Evolutionary conservation across 2,113 vertebrate species (phyloP), one percentile per base, ranked within the genome.

Genomic region (Ammodytes marinus): DNA sequence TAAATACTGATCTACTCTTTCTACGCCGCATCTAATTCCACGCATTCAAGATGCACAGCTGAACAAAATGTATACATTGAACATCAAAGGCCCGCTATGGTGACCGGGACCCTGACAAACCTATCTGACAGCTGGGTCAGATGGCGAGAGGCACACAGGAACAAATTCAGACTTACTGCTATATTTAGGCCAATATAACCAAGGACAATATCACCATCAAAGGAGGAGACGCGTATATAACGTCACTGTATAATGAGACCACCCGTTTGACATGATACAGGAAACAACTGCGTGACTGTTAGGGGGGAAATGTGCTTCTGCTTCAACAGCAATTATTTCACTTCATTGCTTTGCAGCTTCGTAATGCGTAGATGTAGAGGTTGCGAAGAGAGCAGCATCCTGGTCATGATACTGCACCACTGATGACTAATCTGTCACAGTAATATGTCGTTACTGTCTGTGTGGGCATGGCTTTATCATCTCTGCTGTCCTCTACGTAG

Each of bases 111-210:
- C 74, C 82, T 77, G 85, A 81, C 74, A 69, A 80, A 74, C 80
- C 66, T 45, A 42, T 66, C 69, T 66, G 86, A 84, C 88, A 89
- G 83, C 88, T 85, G 85, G 60, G 85, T 82, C 69, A 53, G 60
- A 86, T 54, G 49, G 57, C 64, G 61, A 84, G 57, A 79, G 79
- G 77, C 80, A 57, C 75, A 66, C 46, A 50, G 63, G 72, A 82
- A 66, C 49, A 57, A 77, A 76, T 65, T 84, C 77, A 70, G 39
- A 79, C 69, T 69, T 60, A 73, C 52, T 39, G 49, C 88, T 88
- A 85, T 82, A 88, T 87, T 87, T 89, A 91, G 85, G 81, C 15
- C 19, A 47, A 72, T 55, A 69, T 59, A 79, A 82, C 45, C 61
- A 70, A 66, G 61, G 57, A 6, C 46, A 55, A 70, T 5, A 68